Percentiles rank a stretch among this genome's conserved stretches.
Evolutionary conservation across 2,113 vertebrate species (phyloP).

Genomic region (Daubentonia madagascariensis): DNA sequence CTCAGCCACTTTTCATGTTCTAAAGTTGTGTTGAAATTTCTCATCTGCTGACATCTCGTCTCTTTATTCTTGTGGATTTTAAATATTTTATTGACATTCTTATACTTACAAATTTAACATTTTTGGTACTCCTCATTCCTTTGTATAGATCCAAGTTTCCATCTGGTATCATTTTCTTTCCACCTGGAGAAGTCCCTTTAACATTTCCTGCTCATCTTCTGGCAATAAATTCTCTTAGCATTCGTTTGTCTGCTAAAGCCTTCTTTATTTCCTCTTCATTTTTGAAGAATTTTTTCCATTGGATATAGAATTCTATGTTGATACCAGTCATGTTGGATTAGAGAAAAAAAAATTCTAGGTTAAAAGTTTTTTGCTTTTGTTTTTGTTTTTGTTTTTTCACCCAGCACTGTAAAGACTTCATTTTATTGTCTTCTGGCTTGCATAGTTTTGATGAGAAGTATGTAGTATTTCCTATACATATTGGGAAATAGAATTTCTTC

Average conservation of each 20-base stretch:
- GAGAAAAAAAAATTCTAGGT: background rate
- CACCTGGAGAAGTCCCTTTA: slow-evolving; percentile 37
- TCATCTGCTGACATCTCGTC: slow-evolving; percentile 26
- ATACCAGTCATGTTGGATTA: background rate
- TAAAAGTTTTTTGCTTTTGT: background rate
- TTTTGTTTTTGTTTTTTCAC: background rate
- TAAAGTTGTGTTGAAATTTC: slow-evolving; percentile 6
- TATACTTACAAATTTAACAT: slow-evolving; percentile 51
- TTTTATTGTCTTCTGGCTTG: background rate
- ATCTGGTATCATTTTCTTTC: slow-evolving; percentile 43
- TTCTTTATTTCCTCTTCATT: background rate
- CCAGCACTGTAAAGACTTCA: background rate
- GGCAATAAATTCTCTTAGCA: slow-evolving; percentile 34
- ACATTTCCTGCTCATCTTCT: slow-evolving; percentile 22
- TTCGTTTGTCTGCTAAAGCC: background rate
- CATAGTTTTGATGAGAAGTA: background rate
- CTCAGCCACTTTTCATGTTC: background rate
- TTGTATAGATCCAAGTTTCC: slow-evolving; percentile 43
- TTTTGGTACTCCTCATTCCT: slow-evolving; percentile 36
- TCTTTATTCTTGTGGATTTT: slow-evolving; percentile 60
- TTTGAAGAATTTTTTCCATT: slow-evolving; percentile 35
- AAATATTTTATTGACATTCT: slow-evolving; percentile 60
- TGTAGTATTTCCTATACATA: background rate
- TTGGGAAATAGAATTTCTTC: no score
- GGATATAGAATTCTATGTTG: background rate